Base-by-base conservation (phyloP, 2,113 vertebrate species). In the Percina caprodes region DNA sequence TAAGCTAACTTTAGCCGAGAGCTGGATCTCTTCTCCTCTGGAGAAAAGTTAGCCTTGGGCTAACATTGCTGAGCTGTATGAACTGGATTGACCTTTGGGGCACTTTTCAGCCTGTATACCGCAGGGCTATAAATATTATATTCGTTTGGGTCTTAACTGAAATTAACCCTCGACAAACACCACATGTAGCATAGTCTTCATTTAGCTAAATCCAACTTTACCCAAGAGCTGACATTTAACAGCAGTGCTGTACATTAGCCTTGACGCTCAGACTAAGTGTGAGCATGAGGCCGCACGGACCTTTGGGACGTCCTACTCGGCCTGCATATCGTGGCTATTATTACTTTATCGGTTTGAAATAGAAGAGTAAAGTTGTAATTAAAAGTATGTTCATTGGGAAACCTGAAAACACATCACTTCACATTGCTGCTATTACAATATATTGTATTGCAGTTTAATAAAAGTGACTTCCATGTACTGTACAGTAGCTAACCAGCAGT, bases 141-240 rank as follows among this genome's bases (percentile, higher is more conserved):
- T 26, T 19, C 10, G 45, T 42, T 33, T 68, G 35, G 54, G 54
- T 26, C 6, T 59, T 46, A 30, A 30, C 30, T 30, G 3, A 3
- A 30, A 30, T 30, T 30, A 19, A 16, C 15, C 30, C 19, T 35
- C 15, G 12, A 52, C 52, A 18, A 61, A 63, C 39, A 63, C 16
- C 23, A 69, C 35, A 54, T 12, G 23, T 21, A 51, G 46, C 46
- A 51, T 6, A 21, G 21, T 51, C 26, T 33, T 68, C 8, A 51
- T 52, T 54, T 52, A 35, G 26, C 26, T n/a, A 14, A 33, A 30
- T 3, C 12, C 14, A 52, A 69, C 12, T 69, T 52, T 23, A 54
- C 66, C 46, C 24, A 15, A 69, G 66, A 52, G 66, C 48, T 52
- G 30, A 21, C 23, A n/a, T 69, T n/a, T 52, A 35, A 54, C 48